A percentile compares a stretch with the other conserved stretches of the same genome.
phyloP scores from a whole-genome alignment of 2,113 vertebrate genomes.

The Strigops habroptila region DNA sequence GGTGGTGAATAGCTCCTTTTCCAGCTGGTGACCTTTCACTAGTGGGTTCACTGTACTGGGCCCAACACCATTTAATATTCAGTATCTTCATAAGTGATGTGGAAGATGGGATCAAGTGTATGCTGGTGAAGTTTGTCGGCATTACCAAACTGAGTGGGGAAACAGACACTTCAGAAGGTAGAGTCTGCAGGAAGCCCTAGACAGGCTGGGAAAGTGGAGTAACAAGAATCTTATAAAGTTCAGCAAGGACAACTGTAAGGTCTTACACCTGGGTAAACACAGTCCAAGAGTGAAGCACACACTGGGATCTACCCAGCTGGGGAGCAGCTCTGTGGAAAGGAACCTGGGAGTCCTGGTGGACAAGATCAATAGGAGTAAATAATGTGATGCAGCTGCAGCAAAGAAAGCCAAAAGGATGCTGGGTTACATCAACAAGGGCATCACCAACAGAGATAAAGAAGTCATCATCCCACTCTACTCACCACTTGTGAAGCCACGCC shows the following conservation, averaged over 20 bases:
- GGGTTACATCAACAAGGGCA: not conserved
- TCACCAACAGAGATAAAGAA: not conserved
- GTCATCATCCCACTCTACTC: not conserved
- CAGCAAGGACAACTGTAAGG: not conserved
- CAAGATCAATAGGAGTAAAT: not conserved
- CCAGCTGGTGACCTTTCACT: not conserved
- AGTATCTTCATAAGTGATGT: not conserved
- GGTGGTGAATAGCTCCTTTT: not conserved
- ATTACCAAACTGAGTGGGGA: not conserved
- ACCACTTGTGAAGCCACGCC: not conserved
- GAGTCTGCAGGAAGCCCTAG: not conserved
- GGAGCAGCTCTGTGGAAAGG: not conserved
- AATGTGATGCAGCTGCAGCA: not conserved
- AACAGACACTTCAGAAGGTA: not conserved
- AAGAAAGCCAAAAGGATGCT: not conserved
- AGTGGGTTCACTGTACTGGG: too few relatives aligned
- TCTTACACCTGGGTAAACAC: not conserved
- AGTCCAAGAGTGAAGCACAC: not conserved
- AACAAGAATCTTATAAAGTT: not conserved
- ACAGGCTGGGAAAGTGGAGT: not conserved
- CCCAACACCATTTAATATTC: not conserved
- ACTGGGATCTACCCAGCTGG: not conserved
- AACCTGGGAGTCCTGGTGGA: not conserved
- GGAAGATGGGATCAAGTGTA: not conserved
- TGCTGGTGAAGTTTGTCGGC: not conserved